Evolutionary conservation across 2,797 vertebrate genomes (phyloP), one percentile per base, ranked within the genome.

Genomic region (Tragelaphus eurycerus): DNA sequence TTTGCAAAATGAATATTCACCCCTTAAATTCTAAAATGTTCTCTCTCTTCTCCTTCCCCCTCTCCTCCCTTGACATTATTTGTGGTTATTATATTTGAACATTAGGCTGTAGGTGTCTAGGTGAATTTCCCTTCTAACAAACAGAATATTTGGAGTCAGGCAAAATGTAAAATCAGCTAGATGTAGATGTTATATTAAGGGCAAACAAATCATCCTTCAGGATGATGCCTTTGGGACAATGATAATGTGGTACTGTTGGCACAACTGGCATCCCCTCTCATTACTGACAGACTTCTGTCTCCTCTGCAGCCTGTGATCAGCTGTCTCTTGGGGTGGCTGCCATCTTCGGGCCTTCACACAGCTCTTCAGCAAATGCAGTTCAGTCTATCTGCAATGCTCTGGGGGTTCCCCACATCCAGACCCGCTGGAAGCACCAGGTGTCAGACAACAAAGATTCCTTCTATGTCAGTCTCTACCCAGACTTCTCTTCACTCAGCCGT

Each of bases 341-440:
- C 98, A 99, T 99, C 98, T 99, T 99, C 1, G 99, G 99, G 27
- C 99, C 99, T n/a, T 99, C 99, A 14, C 99, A 99, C 98, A 99
- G 99, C 98, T 99, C 99, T 48, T 99, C 99, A 1, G 99, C 99
- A 57, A 99, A 99, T 0, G 99, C 99, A 0, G 99, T 99, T 90
- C 99, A 99, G 98, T 99, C 99, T 98, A 99, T 99, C 98, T 99
- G 99, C 98, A 99, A 99, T 1, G 99, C 99, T 14, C 98, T 99
- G 97, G 99, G 99, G 27, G 99, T 99, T 96, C 99, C 99, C 67
- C 99, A 99, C 97, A 99, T 99, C 98, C 99, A 99, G 99, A 99
- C 99, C 76, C 99, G 99, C 98, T 99, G 99, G 99, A 99, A 99
- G 98, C 99, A 99, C 99, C 99, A 99, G 97, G 99, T 99, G 92